Conservation (phyloP, 2,113 vertebrate species). For the Isurus oxyrinchus region DNA sequence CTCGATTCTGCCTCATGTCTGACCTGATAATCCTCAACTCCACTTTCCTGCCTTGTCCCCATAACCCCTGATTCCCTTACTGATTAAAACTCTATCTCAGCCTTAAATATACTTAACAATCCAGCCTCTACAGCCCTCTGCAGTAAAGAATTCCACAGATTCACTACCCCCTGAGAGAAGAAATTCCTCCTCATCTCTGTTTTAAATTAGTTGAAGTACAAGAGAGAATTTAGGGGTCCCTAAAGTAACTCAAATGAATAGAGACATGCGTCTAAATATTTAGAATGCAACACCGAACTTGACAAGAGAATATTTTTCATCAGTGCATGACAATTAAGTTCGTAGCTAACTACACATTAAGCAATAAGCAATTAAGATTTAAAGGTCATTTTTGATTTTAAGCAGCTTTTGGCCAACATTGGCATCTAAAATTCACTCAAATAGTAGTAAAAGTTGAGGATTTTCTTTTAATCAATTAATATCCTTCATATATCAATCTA, state of each 20-base stretch:
- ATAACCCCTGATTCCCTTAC: too few relatives aligned
- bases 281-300: background rate
- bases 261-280: background rate
- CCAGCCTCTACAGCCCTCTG: too few relatives aligned
- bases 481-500: background rate
- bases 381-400: background rate
- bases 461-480: background rate
- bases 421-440: background rate
- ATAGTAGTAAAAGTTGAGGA: background rate
- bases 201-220: background rate
- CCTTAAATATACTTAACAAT: too few relatives aligned
- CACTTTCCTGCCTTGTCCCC: too few relatives aligned
- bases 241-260: background rate
- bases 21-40: too few relatives aligned
- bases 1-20: too few relatives aligned
- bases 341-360: background rate
- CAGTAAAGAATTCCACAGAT: too few relatives aligned
- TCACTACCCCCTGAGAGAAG: too few relatives aligned
- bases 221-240: background rate
- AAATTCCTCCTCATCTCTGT: too few relatives aligned
- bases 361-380: background rate
- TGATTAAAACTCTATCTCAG: too few relatives aligned
- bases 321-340: too few relatives aligned
- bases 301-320: too few relatives aligned
- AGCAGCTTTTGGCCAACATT: background rate